These are phyloP conservation scores for Pygmarrhopalites habei DNA, from an alignment of 1,140 invertebrate species.

Conservation along the genomic window DNA sequence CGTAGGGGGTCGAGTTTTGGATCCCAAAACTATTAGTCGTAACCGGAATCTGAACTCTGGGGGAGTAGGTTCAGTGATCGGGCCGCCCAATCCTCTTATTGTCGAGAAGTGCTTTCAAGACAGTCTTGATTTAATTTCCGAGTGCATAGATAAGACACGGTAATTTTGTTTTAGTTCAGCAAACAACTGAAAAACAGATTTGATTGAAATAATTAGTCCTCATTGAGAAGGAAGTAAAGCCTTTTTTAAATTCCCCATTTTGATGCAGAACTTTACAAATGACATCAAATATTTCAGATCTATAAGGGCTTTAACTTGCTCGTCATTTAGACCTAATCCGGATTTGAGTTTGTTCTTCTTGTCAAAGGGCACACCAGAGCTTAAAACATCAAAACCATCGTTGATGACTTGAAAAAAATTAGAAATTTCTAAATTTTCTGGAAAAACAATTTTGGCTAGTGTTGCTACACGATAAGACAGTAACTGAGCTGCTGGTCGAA, in stretches of 20 bases:
- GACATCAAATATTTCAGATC: constrained; percentile 8
- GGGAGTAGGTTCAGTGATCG: constrained; percentile 37
- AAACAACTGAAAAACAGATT: constrained; percentile 19
- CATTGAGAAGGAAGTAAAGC: constrained; percentile 26
- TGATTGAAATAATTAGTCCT: constrained; percentile 20
- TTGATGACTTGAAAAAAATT: constrained; percentile 30
- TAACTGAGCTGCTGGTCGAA: constrained; percentile 25
- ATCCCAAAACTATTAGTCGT: constrained; percentile 36
- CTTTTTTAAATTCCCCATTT: neutral
- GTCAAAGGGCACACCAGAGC: constrained; percentile 14
- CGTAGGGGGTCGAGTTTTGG: neutral
- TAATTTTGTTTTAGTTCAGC: constrained; percentile 19
- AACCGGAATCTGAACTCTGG: constrained; percentile 40
- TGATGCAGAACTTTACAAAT: constrained; percentile 3
- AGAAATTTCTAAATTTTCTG: constrained; percentile 6
- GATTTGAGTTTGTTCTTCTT: constrained; percentile 14
- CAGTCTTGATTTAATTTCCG: too few species aligned
- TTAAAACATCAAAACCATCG: constrained; percentile 35
- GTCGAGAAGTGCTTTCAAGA: constrained; percentile 42
- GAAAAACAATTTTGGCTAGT: constrained; percentile 1
- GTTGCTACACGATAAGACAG: constrained; percentile 25
- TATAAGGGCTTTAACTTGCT: constrained; percentile 8
- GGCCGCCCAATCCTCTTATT: constrained; percentile 39
- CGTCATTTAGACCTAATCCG: constrained; percentile 12
- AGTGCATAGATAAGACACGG: constrained; percentile 35